phyloP scores from a whole-genome alignment of 2,888 invertebrate species.

The Noctua pronuba region DNA sequence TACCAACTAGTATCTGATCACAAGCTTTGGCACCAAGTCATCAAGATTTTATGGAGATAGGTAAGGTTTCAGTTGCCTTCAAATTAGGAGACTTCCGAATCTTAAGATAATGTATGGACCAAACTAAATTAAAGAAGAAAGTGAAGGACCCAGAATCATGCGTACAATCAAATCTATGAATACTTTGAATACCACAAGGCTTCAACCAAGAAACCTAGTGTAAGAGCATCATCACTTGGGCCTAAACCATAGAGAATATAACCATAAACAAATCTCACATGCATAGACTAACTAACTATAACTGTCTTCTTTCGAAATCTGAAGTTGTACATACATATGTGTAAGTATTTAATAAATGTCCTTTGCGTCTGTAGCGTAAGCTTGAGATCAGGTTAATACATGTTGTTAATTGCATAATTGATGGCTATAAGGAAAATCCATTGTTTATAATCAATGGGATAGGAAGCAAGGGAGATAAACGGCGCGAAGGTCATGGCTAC shows the following conservation, averaged over 20 bases:
- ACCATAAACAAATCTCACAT: background rate
- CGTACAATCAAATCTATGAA: background rate
- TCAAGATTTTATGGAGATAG: background rate
- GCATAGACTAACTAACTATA: background rate
- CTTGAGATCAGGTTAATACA: constrained; percentile 18
- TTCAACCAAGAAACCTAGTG: background rate
- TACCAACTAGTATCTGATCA: background rate
- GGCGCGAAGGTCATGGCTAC: constrained; percentile 37
- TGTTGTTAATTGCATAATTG: constrained; percentile 44
- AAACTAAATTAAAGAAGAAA: background rate
- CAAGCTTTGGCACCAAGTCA: background rate
- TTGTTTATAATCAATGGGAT: constrained; percentile 52
- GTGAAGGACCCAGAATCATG: background rate
- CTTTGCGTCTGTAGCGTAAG: background rate
- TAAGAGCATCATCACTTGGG: background rate
- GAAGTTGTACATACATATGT: background rate
- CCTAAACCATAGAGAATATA: no score
- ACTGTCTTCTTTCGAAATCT: background rate
- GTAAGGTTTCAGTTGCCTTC: background rate
- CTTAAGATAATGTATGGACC: background rate
- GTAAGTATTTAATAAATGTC: background rate
- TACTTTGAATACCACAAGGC: background rate
- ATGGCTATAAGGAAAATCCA: constrained; percentile 54
- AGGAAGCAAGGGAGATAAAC: constrained; percentile 47
- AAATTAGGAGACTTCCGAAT: background rate